phyloP scores from a whole-genome alignment of 92 coral and sea anemone species.

The Palythoa caribaeorum region DNA sequence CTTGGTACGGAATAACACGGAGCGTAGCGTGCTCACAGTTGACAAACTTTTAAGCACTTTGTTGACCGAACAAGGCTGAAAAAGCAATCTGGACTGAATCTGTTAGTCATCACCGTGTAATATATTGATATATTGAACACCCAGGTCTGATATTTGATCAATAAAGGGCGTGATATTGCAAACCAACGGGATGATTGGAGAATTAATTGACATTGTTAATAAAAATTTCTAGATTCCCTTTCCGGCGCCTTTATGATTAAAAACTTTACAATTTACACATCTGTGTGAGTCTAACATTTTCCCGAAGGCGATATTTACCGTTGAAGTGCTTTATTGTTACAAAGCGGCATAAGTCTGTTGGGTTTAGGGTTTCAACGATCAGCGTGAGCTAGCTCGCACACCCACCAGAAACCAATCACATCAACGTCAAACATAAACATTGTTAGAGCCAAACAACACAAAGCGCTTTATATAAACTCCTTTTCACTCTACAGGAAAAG shows the following conservation, averaged over 20 bases:
- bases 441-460: neutral
- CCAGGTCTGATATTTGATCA: slow-evolving; percentile 20
- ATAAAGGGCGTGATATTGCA: slow-evolving; percentile 28
- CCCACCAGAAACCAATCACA: neutral
- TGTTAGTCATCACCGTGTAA: slow-evolving; percentile 12
- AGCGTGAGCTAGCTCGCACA: neutral
- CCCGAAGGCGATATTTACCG: slow-evolving; percentile 1
- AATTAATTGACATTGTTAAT: slow-evolving; percentile 7
- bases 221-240: slow-evolving; percentile 9
- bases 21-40: slow-evolving; percentile 4
- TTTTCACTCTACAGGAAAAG: neutral
- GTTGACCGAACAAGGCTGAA: slow-evolving; percentile 42
- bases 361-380: neutral
- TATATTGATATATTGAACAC: slow-evolving; percentile 22
- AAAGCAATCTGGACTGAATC: slow-evolving; percentile 22
- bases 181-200: slow-evolving; percentile 17
- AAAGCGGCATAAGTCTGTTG: neutral
- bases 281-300: neutral
- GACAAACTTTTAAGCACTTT: neutral
- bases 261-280: neutral
- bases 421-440: neutral
- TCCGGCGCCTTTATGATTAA: slow-evolving; percentile 33
- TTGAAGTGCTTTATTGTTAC: neutral
- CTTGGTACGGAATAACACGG: neutral
- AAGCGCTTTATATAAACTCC: neutral